Base-by-base conservation (phyloP, 2,797 vertebrate genomes). In the Argentina silus region DNA sequence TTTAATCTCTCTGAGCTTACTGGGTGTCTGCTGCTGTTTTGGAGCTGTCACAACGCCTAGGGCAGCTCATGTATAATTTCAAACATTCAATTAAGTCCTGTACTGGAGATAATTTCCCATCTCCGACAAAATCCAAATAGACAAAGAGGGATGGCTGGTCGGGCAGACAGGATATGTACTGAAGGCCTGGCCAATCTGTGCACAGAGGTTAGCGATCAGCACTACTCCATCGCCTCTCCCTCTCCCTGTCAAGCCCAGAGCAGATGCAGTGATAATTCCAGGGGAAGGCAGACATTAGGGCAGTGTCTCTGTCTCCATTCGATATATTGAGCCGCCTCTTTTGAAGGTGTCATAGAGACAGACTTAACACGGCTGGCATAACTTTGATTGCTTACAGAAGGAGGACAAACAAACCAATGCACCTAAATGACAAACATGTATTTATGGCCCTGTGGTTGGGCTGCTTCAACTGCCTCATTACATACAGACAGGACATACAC, bases 241-340 rank as follows among this genome's bases (percentile, higher is more conserved):
- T 42, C 60, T 27, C 21, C 1, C 60, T 12, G 11, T 42, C 23
- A 3, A 36, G 11, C 27, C 48, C 27, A 36, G 8, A 57, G 1
- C 55, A 1, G 19, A 10, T 21, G n/a, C 55, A 21, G 55, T 8
- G 19, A 57, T 57, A 57, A 57, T 57, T 57, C 21, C 8, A 12
- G 19, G 27, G 10, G 23, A 60, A 60, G 21, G 10, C 9, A 11
- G 11, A 36, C 57, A 60, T 27, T 47, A 10, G 3, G 15, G 15
- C 43, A 36, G 19, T 48, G 53, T 48, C 47, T 53, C 23, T 53
- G 45, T 74, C 79, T 83, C 73, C 67, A 50, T 80, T 83, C 81
- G 42, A 87, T 85, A 86, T 86, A 87, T 87, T 83, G 76, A 86
- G 76, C 51, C 27, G 1, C 14, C 47, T 50, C 45, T 48, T 45